These are phyloP conservation scores for Spisula solida DNA, from an alignment of 2,888 invertebrate genomes.

Conservation along the genomic window DNA sequence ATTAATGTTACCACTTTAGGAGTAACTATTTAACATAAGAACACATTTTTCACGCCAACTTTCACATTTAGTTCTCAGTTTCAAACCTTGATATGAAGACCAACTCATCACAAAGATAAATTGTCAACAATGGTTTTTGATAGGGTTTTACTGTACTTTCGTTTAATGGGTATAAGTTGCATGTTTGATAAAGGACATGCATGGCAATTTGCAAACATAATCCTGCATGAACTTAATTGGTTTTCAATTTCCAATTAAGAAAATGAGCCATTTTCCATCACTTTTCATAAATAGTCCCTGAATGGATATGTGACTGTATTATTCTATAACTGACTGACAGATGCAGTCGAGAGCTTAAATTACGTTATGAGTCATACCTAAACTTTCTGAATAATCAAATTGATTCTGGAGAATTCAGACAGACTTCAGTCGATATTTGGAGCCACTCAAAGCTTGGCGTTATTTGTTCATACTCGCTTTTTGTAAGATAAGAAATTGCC, in stretches of 20 bases:
- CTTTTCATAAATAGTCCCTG: neutral
- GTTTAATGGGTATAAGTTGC: no score
- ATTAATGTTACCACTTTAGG: no score
- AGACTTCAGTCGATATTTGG: neutral
- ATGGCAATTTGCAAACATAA: no score
- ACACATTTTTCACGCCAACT: no score
- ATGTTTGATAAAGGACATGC: no score
- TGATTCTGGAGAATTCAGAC: conserved; percentile 12
- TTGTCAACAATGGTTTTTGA: no score
- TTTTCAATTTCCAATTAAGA: neutral
- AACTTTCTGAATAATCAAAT: conserved; percentile 28
- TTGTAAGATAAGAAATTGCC: neutral
- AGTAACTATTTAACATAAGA: no score
- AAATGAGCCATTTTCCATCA: neutral
- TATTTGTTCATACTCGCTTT: conserved; percentile 2
- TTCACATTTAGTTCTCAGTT: no score
- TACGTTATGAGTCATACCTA: neutral
- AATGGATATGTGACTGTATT: neutral
- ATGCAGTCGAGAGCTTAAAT: neutral
- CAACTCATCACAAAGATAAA: no score
- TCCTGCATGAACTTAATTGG: neutral
- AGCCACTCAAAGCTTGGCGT: neutral
- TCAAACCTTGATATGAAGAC: no score
- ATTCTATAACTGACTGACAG: neutral
- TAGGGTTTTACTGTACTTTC: no score